Evolutionary conservation across 2,888 invertebrate species (phyloP).

Genomic region (Xylota sylvarum): DNA sequence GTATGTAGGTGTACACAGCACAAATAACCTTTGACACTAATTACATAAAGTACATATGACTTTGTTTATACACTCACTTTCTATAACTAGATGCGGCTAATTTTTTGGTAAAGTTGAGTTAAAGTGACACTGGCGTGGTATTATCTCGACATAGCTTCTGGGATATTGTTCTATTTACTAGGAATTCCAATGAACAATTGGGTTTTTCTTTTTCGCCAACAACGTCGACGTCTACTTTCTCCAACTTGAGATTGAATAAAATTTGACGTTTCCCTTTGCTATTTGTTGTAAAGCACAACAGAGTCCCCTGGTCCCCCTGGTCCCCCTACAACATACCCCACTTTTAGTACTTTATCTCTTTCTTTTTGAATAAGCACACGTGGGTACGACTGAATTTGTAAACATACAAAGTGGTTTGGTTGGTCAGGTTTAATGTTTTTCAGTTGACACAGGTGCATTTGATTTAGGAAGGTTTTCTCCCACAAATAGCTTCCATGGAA

Average conservation of each 20-base stretch:
- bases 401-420: constrained; percentile 48
- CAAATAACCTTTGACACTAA: constrained; percentile 41
- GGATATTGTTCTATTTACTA: constrained; percentile 6
- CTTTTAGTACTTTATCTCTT: constrained; percentile 2
- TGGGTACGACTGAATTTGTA: constrained; percentile 59
- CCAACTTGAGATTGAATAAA: constrained; percentile 58
- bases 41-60: constrained; percentile 58
- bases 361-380: constrained; percentile 22
- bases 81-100: constrained; percentile 15
- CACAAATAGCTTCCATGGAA: not conserved
- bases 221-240: constrained; percentile 56
- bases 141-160: constrained; percentile 43
- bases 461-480: not conserved
- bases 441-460: not conserved
- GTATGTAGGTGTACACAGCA: too few species aligned
- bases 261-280: constrained; percentile 66
- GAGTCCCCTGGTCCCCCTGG: not conserved
- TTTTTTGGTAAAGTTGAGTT: constrained; percentile 35
- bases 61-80: constrained; percentile 52
- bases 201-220: constrained; percentile 36
- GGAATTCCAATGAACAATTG: constrained; percentile 36
- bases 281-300: constrained; percentile 36
- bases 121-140: constrained; percentile 6
- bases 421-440: constrained; percentile 13
- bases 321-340: not conserved